Percentiles rank a stretch among this genome's conserved stretches.
Evolutionary conservation across 2,888 invertebrate genomes (phyloP).

Genomic region (Arctia plantaginis): DNA sequence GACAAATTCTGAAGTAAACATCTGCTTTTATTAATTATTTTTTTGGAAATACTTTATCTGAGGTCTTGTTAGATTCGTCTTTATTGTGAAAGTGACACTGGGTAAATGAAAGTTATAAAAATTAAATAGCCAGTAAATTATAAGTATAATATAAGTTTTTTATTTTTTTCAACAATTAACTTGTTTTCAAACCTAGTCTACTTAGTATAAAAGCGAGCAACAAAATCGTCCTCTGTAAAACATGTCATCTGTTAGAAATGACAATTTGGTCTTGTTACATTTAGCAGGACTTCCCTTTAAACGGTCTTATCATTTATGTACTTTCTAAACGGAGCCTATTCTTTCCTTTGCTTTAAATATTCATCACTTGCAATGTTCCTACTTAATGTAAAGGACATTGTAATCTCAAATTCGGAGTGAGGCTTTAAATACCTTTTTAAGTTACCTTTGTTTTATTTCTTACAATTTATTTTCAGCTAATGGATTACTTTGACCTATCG

Average conservation of each 20-base stretch:
- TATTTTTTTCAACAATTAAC: no score
- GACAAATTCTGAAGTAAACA: constrained; percentile 19
- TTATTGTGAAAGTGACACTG: no score
- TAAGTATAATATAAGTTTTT: no score
- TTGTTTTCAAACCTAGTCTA: not conserved
- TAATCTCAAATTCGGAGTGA: constrained; percentile 66
- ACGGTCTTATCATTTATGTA: constrained; percentile 26
- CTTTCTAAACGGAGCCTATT: constrained; percentile 37
- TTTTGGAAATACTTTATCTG: not conserved
- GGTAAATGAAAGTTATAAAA: no score
- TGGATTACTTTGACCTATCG: constrained; percentile 36
- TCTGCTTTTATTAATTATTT: not conserved
- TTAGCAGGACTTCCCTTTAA: constrained; percentile 7
- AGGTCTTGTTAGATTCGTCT: no score
- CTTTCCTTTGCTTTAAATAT: constrained; percentile 65
- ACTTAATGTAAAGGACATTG: constrained; percentile 68
- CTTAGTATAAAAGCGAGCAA: not conserved
- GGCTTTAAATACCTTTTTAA: constrained; percentile 70
- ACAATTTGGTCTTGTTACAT: constrained; percentile 5
- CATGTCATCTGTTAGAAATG: constrained; percentile 3
- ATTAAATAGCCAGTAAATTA: no score
- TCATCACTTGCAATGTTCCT: constrained; percentile 67
- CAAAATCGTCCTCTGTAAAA: not conserved
- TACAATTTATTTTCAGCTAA: constrained; percentile 43
- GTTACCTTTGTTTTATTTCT: constrained; percentile 54